phyloP scores from a whole-genome alignment of 2,113 vertebrate genomes.

The Gallinago paraguaiae region DNA sequence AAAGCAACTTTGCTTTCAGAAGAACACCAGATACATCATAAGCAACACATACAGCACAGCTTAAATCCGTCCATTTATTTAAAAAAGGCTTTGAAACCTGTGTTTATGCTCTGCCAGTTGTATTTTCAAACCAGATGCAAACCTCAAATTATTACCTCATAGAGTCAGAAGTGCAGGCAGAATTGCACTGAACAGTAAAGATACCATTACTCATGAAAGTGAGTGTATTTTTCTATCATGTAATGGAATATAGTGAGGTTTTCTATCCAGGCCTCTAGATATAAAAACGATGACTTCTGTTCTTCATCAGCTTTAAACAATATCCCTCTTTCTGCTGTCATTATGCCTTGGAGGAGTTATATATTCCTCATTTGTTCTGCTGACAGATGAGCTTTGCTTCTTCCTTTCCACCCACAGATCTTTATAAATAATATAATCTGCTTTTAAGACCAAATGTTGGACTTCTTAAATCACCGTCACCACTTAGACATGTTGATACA shows the following conservation, averaged over 20 bases:
- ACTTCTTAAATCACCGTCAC: background rate
- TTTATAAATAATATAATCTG: conserved; percentile 57
- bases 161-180: background rate
- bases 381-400: conserved; percentile 48
- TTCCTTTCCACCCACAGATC: conserved; percentile 56
- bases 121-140: background rate
- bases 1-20: background rate
- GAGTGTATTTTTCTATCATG: background rate
- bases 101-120: background rate
- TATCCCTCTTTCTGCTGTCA: conserved; percentile 27
- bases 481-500: conserved; percentile 10
- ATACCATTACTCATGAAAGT: background rate
- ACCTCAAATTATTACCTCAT: background rate
- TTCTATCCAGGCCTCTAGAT: background rate
- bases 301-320: conserved; percentile 20
- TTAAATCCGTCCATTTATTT: background rate
- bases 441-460: conserved; percentile 52
- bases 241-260: conserved; percentile 1
- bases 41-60: background rate
- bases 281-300: conserved; percentile 19
- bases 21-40: background rate
- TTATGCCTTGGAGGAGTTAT: conserved; percentile 25
- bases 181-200: background rate
- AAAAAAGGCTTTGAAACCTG: background rate
- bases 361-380: conserved; percentile 18